Percentiles rank a stretch among this genome's conserved stretches.
phyloP scores from a whole-genome alignment of 1,140 invertebrate genomes.

The Melanaphis sacchari region DNA sequence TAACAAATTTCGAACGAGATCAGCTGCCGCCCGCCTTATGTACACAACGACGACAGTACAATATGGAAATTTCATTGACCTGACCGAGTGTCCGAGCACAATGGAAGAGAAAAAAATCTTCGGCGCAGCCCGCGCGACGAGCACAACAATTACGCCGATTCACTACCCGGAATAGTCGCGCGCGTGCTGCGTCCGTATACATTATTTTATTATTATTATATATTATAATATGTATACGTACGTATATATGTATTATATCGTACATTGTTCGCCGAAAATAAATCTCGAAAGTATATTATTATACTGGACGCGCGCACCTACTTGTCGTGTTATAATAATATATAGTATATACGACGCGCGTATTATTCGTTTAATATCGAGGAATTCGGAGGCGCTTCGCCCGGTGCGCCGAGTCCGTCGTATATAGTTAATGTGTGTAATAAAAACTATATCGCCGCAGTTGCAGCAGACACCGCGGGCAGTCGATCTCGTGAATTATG shows the following conservation, averaged over 20 bases:
- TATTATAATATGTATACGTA: neutral
- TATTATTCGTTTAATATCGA: neutral
- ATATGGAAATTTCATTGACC: constrained; percentile 49
- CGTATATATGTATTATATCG: neutral
- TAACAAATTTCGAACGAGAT: constrained; percentile 54
- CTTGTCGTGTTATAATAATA: no score
- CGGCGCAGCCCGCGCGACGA: neutral
- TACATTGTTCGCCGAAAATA: neutral
- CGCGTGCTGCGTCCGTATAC: constrained; percentile 34
- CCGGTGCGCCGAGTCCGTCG: neutral
- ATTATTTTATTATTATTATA: neutral
- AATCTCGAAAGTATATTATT: neutral
- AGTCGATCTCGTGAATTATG: neutral
- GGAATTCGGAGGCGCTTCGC: constrained; percentile 20
- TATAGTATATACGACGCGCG: neutral
- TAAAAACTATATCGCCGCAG: neutral
- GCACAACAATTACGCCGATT: constrained; percentile 13
- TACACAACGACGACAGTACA: neutral
- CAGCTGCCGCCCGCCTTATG: neutral
- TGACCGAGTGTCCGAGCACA: neutral
- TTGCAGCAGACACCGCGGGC: neutral
- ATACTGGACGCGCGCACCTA: neutral
- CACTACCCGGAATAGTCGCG: neutral
- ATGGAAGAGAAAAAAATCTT: neutral
- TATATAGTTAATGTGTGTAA: neutral